Evolutionary conservation across 2,888 invertebrate species (phyloP).

Genomic region (Galerucella pusilla): DNA sequence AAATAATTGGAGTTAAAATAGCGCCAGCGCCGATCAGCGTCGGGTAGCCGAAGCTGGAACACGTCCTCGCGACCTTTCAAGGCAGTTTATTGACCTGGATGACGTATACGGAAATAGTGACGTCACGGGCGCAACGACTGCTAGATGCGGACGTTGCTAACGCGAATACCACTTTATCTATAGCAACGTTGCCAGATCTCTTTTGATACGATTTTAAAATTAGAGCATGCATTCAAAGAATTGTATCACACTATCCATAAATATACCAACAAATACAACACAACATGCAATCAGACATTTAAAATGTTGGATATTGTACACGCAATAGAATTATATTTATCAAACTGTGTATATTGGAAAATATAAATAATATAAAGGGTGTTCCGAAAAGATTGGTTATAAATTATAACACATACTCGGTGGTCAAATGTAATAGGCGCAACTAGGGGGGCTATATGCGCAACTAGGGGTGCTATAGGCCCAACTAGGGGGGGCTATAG

Average conservation of each 20-base stretch:
- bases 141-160: constrained; percentile 54
- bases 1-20: constrained; percentile 10
- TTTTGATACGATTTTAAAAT: constrained; percentile 1
- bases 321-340: neutral
- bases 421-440: no score
- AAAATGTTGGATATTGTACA: neutral
- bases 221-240: constrained; percentile 1
- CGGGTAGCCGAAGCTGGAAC: constrained; percentile 56
- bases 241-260: neutral
- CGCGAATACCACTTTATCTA: constrained; percentile 31
- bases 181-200: constrained; percentile 17
- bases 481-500: no score
- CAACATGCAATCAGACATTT: neutral
- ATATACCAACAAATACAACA: neutral
- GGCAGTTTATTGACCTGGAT: constrained; percentile 66
- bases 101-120: constrained; percentile 64
- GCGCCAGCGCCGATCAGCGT: constrained; percentile 55
- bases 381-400: no score
- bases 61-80: constrained; percentile 64
- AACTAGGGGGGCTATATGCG: no score
- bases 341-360: neutral
- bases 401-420: no score
- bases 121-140: constrained; percentile 62
- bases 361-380: no score
- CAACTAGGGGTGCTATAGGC: no score